Evolutionary conservation across 2,113 vertebrate genomes (phyloP), one percentile per base, ranked within the genome.

Genomic region (Philantomba maxwellii): DNA sequence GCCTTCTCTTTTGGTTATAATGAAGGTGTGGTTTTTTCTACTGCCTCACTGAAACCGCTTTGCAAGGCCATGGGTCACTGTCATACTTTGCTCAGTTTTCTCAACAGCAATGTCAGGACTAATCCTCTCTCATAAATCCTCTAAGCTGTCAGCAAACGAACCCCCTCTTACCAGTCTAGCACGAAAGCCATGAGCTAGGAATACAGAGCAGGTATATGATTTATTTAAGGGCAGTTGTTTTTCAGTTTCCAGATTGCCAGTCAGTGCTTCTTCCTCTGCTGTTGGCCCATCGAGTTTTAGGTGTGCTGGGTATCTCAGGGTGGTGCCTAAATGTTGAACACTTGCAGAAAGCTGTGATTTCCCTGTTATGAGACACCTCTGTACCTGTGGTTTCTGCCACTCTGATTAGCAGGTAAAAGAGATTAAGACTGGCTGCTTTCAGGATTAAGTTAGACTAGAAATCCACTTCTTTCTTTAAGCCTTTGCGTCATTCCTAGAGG

Each of bases 111-210:
- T 98, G 94, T 97, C 89, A 96, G 73, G 83, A 93, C 97, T 98
- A 98, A 98, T 98, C 98, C 89, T 95, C 98, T 97, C 87, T 93
- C 51, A 88, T 97, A 98, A 98, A 98, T 98, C 98, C 97, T 91
- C 95, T 98, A 98, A 98, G 86, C 98, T 98, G 70, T 97, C 87
- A 97, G 96, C 96, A 98, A 97, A 98, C 97, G 97, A 95, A 95
- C 93, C 57, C 57, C 96, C 97, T 97, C 94, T 98, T 98, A 96
- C 92, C 95, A 81, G 93, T 96, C n/a, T 97, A 92, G 84, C 98
- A 96, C 28, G 80, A 98, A 98, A 97, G 86, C 96, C 85, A 0
- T 1, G 55, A 93, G 45, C 92, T n/a, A 86, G 93, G 51, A 86
- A 49, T 95, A 51, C 13, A 82, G 33, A 94, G 60, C 78, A 36